Base-by-base conservation (phyloP, 2,888 invertebrate species). In the Torymus auratus region DNA sequence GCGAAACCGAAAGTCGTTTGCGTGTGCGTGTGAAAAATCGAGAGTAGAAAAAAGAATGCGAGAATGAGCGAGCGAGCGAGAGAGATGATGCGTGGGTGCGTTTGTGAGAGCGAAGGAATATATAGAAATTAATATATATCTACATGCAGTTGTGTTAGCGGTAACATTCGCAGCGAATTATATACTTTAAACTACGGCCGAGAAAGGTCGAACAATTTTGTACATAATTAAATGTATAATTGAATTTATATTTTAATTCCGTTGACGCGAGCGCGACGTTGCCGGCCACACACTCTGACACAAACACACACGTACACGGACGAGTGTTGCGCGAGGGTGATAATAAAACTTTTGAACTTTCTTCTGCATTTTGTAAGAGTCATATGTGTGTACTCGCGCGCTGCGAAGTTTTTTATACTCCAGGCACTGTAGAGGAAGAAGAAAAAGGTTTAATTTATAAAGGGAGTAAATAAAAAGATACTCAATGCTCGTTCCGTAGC, bases 161-260 rank as follows among this genome's bases (percentile, higher is more conserved):
- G 73, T 82, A 69, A 64, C 23, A 70, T 74, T 74, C 62, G 56
- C 70, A 80, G 65, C 65, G 58, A 15, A 60, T 52, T 74, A 41
- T 41, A 41, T 41, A 28, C 28, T 68, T 73, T 73, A 12, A 53
- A 61, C 60, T 77, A 61, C 23, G 56, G 80, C 78, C 77, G 76
- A 78, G 52, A 58, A 70, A 53, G 61, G 71, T 77, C 73, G 76
- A 73, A 77, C 74, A 65, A 50, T 82, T 83, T 80, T 85, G 85
- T 85, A 84, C 61, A 85, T 85, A 84, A 83, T 80, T 84, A 68
- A 76, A 76, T 81, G 78, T 74, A 77, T 78, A 81, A 78, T 75
- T 75, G 69, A 78, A 75, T 78, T 73, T 74, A 65, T 74, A 70
- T 75, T 79, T 79, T 79, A 72, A 41, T 73, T 79, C 60, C 53